These are phyloP conservation scores for Epistrophella euchroma DNA, from an alignment of 2,888 invertebrate species.

Conservation along the genomic window DNA sequence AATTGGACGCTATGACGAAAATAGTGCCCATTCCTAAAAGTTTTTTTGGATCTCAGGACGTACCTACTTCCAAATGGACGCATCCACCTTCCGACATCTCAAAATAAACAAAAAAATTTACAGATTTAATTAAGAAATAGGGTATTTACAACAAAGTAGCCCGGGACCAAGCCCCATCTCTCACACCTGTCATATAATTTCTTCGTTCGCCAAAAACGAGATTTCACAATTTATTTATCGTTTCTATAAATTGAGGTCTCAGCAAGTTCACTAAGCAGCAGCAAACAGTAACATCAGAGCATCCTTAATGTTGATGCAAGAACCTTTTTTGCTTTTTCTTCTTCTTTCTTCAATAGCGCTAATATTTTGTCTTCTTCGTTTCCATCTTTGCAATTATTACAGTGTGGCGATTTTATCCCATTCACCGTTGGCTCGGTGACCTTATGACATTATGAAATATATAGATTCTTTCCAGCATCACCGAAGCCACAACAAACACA, in stretches of 20 bases:
- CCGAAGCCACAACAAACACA: slow-evolving; percentile 67
- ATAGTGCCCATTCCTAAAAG: too few relatives aligned
- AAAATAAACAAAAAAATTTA: neutral
- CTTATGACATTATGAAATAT: slow-evolving; percentile 71
- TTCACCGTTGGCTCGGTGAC: slow-evolving; percentile 66
- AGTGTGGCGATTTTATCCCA: slow-evolving; percentile 58
- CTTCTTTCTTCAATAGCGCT: neutral
- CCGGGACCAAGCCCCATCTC: slow-evolving; percentile 27
- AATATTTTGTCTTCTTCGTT: slow-evolving; percentile 29
- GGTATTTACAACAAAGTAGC: slow-evolving; percentile 23
- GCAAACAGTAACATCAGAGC: neutral
- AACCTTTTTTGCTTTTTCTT: slow-evolving; percentile 5
- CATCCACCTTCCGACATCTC: neutral
- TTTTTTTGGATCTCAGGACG: too few relatives aligned
- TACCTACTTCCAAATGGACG: too few relatives aligned
- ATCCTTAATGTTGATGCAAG: slow-evolving; percentile 67
- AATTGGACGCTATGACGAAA: too few relatives aligned
- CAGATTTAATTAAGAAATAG: slow-evolving; percentile 60
- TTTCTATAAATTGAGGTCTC: slow-evolving; percentile 76
- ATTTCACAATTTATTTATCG: slow-evolving; percentile 76
- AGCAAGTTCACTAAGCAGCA: slow-evolving; percentile 61
- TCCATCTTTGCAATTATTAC: slow-evolving; percentile 5
- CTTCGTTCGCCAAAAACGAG: slow-evolving; percentile 39
- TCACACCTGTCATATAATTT: slow-evolving; percentile 63
- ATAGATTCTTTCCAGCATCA: slow-evolving; percentile 60